phyloP scores from a whole-genome alignment of 2,888 invertebrate genomes.

The Dasysyrphus tricinctus region DNA sequence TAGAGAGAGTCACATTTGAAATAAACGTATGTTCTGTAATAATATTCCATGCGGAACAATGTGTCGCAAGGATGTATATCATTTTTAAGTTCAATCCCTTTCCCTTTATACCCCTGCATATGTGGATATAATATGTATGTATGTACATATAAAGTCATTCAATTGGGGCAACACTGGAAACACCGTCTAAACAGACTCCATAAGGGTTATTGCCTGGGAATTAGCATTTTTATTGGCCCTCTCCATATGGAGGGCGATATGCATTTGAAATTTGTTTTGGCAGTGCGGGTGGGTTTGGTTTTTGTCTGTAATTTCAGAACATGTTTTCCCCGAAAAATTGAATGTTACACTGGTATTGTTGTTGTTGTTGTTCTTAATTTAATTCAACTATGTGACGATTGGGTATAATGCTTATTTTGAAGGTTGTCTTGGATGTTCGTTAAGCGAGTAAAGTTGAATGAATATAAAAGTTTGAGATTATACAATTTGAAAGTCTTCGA shows the following conservation, averaged over 20 bases:
- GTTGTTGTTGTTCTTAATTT: conserved; percentile 65
- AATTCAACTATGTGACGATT: conserved; percentile 72
- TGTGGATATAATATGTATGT: no score
- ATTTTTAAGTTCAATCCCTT: conserved; percentile 67
- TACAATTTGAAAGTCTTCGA: background rate
- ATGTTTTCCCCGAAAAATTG: conserved; percentile 46
- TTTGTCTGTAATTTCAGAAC: conserved; percentile 53
- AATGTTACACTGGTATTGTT: conserved; percentile 51
- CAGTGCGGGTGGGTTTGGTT: conserved; percentile 24
- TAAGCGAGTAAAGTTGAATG: background rate
- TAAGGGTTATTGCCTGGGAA: conserved; percentile 73
- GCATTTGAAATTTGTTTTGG: conserved; percentile 24
- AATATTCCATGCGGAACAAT: conserved; percentile 69
- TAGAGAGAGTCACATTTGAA: conserved; percentile 40
- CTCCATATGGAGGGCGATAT: conserved; percentile 19
- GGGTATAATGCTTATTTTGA: conserved; percentile 5
- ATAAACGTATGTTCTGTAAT: conserved; percentile 68
- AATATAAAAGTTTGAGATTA: background rate
- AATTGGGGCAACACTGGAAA: conserved; percentile 3
- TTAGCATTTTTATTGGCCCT: conserved; percentile 72
- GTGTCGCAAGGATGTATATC: conserved; percentile 69
- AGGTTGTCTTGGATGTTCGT: background rate
- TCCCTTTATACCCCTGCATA: background rate
- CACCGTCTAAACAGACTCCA: conserved; percentile 65
- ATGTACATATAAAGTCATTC: background rate